Percentiles rank a stretch among this genome's conserved stretches.
phyloP scores from a whole-genome alignment of 2,113 vertebrate species.

The Lagenorhynchus albirostris region DNA sequence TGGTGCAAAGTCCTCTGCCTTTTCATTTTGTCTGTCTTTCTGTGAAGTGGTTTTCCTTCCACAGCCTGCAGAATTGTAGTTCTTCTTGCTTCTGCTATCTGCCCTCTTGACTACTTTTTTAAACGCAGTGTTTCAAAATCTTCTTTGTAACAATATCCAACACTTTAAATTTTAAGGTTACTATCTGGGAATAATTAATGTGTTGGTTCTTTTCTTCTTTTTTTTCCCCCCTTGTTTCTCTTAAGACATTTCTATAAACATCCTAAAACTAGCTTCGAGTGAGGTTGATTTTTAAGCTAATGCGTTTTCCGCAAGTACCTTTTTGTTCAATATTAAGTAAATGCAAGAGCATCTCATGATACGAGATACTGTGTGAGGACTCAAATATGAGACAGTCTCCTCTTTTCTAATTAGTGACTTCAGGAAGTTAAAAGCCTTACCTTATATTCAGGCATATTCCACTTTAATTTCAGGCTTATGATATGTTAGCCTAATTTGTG shows the following conservation, averaged over 20 bases:
- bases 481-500: neutral
- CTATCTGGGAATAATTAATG: neutral
- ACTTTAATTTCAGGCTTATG: neutral
- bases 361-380: neutral
- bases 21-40: too few relatives aligned
- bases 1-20: too few relatives aligned
- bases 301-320: neutral
- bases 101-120: neutral
- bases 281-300: conserved; percentile 21
- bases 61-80: too few relatives aligned
- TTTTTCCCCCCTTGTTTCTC: neutral
- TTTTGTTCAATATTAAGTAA: conserved; percentile 33
- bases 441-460: conserved; percentile 16
- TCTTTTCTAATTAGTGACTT: conserved; percentile 21
- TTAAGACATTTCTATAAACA: conserved; percentile 24
- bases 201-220: neutral
- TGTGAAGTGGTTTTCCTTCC: too few relatives aligned
- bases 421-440: conserved; percentile 1
- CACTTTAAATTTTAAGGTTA: conserved; percentile 3
- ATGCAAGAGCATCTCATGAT: neutral
- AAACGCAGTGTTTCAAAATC: conserved; percentile 8
- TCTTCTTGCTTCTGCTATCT: too few relatives aligned
- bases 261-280: conserved; percentile 5
- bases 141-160: neutral
- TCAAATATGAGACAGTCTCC: neutral